Percentiles rank a stretch among this genome's conserved stretches.
Evolutionary conservation across 2,113 vertebrate genomes (phyloP).

Genomic region (Rhizomys pruinosus): DNA sequence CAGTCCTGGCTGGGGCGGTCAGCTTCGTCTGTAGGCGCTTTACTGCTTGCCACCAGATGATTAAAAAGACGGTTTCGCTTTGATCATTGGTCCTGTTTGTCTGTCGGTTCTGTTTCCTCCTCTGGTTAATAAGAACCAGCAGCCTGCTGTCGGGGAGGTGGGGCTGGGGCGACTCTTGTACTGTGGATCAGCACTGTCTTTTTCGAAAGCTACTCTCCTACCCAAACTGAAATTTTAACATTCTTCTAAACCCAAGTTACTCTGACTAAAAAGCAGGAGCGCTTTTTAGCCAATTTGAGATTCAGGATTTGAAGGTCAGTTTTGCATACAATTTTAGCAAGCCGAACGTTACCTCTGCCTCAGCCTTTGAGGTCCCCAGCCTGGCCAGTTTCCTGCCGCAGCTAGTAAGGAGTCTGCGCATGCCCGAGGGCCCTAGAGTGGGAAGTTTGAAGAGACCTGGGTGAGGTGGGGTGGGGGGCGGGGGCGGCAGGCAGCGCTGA

Average conservation of each 20-base stretch:
- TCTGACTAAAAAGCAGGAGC: background rate
- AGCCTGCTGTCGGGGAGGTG: constrained; percentile 6
- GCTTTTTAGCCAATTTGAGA: background rate
- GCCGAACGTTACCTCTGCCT: background rate
- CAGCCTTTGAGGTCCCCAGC: background rate
- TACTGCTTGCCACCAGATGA: background rate
- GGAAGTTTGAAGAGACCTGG: background rate
- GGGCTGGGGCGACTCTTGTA: background rate
- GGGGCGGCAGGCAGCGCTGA: background rate
- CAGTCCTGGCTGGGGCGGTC: background rate
- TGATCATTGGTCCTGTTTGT: constrained; percentile 63
- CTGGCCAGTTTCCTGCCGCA: constrained; percentile 25
- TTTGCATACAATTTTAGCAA: constrained; percentile 31
- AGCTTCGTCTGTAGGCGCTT: background rate
- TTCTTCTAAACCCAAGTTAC: background rate
- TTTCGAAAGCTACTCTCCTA: background rate
- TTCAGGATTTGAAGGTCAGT: constrained; percentile 34
- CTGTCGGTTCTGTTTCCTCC: constrained; percentile 50
- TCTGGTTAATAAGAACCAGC: constrained; percentile 72
- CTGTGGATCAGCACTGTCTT: constrained; percentile 27
- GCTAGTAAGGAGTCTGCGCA: constrained; percentile 30
- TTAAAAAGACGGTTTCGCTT: constrained; percentile 66
- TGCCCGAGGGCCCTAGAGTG: background rate
- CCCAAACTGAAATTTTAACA: background rate
- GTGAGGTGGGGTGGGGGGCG: too few species aligned